Evolutionary conservation across 2,113 vertebrate genomes (phyloP).

Genomic region (Dryoscopus gambensis): DNA sequence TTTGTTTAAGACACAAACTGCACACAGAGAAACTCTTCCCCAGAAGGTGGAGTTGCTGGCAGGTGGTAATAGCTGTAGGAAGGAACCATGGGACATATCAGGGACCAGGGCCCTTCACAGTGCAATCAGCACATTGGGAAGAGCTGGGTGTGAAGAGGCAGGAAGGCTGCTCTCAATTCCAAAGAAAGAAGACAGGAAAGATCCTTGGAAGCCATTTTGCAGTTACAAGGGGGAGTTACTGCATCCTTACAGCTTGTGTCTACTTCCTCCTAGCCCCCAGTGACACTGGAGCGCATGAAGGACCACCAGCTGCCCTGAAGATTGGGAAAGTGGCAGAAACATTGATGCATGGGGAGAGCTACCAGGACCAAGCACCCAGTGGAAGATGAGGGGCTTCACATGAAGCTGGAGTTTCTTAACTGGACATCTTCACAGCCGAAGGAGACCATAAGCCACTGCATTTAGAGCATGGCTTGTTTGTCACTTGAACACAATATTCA

Average conservation of each 20-base stretch:
- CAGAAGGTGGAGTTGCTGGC: neutral
- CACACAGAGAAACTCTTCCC: neutral
- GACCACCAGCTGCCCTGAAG: neutral
- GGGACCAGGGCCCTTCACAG: neutral
- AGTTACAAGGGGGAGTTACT: rapidly evolving
- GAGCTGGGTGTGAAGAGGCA: neutral
- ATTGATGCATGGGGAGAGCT: neutral
- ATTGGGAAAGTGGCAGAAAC: rapidly evolving
- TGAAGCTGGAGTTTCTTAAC: neutral
- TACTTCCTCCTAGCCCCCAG: neutral
- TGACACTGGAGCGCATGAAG: neutral
- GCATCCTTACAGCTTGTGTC: neutral
- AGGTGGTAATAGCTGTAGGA: neutral
- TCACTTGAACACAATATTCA: neutral
- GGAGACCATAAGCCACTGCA: neutral
- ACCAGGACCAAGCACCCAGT: neutral
- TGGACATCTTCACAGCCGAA: neutral
- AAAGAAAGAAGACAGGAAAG: neutral
- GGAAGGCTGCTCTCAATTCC: neutral
- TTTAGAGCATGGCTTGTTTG: neutral
- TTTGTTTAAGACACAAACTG: neutral
- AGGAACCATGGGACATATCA: neutral
- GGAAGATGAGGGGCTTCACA: neutral
- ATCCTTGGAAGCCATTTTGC: neutral
- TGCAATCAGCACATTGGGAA: neutral